Percentiles rank a stretch among this genome's conserved stretches.
phyloP scores from a whole-genome alignment of 2,797 vertebrate species.

The Poecilia velifera region DNA sequence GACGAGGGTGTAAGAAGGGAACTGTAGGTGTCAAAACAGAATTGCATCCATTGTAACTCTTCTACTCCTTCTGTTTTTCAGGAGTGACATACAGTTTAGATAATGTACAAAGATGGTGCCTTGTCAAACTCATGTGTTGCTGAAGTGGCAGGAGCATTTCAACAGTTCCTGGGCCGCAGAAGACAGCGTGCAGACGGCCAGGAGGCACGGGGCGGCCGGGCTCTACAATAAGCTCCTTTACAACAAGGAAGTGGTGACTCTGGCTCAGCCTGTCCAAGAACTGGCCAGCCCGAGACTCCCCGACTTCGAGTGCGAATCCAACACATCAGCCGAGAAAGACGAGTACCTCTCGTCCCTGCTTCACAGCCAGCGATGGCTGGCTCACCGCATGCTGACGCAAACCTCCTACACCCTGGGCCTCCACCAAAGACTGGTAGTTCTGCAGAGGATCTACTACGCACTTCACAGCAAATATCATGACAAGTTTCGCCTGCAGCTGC shows the following conservation, averaged over 20 bases:
- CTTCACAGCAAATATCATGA: constrained; percentile 86
- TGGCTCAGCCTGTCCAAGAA: constrained; percentile 84
- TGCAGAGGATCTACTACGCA: constrained; percentile 85
- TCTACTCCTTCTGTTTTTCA: constrained; percentile 35
- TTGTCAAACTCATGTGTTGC: constrained; percentile 85
- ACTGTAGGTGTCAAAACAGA: constrained; percentile 4
- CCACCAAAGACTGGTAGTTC: constrained; percentile 81
- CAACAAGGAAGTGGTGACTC: constrained; percentile 84
- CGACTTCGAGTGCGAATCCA: constrained; percentile 84
- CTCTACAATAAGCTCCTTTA: constrained; percentile 83
- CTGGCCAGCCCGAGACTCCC: constrained; percentile 83
- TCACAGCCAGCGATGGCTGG: constrained; percentile 84
- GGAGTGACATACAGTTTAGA: constrained; percentile 65
- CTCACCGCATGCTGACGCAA: constrained; percentile 80
- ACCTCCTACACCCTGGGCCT: constrained; percentile 82
- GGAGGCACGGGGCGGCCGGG: constrained; percentile 71
- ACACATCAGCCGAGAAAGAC: constrained; percentile 80
- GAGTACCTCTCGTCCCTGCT: constrained; percentile 83
- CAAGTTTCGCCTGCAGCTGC: constrained; percentile 75
- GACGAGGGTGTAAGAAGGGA: constrained; percentile 8
- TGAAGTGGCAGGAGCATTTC: constrained; percentile 88
- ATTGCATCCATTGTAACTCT: background rate
- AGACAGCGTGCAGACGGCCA: constrained; percentile 76
- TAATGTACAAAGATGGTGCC: constrained; percentile 86
- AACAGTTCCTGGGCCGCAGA: constrained; percentile 86